A percentile compares a stretch with the other conserved stretches of the same genome.
Conservation (phyloP, 2,888 invertebrate species). For the Drosophila prostipennis region DNA sequence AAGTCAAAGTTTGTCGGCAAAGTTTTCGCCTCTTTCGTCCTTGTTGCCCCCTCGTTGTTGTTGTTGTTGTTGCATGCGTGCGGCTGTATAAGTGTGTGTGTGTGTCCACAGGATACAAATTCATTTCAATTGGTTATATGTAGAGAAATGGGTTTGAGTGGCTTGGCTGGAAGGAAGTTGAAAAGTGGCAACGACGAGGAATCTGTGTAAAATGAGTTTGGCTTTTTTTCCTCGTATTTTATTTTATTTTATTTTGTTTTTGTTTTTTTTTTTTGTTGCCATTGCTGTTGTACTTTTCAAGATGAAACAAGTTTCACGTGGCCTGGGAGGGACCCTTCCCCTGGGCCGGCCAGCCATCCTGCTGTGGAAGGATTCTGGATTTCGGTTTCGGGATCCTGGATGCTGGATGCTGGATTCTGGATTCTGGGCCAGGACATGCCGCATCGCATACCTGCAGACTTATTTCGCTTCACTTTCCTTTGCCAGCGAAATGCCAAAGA, state of each 20-base stretch:
- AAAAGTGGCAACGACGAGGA: conserved; percentile 33
- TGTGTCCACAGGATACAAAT: conserved; percentile 70
- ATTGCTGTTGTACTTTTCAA: conserved; percentile 45
- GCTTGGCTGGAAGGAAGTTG: conserved; percentile 7
- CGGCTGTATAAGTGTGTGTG: conserved; percentile 32
- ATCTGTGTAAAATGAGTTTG: conserved; percentile 50
- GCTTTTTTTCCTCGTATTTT: conserved; percentile 12
- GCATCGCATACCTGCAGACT: conserved; percentile 63
- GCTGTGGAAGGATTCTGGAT: conserved; percentile 17
- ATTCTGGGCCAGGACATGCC: conserved; percentile 38
- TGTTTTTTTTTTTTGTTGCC: conserved; percentile 1
- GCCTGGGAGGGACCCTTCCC: conserved; percentile 24
- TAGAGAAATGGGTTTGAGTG: conserved; percentile 26
- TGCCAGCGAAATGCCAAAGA: conserved; percentile 66
- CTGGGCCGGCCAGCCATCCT: conserved; percentile 19
- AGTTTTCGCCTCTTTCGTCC: conserved; percentile 61
- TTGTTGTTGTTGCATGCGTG: conserved; percentile 33
- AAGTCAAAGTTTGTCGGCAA: conserved; percentile 79
- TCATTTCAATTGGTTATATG: conserved; percentile 74
- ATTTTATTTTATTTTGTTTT: conserved; percentile 12
- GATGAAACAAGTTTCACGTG: conserved; percentile 57
- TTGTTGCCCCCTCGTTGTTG: conserved; percentile 19
- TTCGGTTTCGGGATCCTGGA: conserved; percentile 26
- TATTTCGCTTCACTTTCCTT: conserved; percentile 55
- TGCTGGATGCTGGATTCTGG: conserved; percentile 27